Evolutionary conservation across 2,113 vertebrate genomes (phyloP), one percentile per base, ranked within the genome.

Genomic region (Perca fluviatilis): DNA sequence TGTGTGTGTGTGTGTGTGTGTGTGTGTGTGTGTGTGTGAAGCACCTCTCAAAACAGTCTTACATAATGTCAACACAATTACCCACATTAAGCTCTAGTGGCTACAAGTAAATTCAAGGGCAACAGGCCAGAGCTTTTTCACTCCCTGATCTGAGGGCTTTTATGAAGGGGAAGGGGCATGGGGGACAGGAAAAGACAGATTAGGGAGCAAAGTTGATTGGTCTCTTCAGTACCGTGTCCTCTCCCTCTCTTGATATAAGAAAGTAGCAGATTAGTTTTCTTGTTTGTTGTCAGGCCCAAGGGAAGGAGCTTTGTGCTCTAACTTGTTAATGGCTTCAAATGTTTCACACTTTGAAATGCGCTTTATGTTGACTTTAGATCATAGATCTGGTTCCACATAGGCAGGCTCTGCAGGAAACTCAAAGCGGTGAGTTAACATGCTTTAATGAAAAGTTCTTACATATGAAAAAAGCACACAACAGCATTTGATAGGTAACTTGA

Each of bases 51-150:
- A 86, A 92, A 84, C 73, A 80, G 49, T 19, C 69, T 92, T 92
- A 91, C 63, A 77, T 91, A 92, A 93, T 73, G 60, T 90, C 86
- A 91, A 92, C 87, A 87, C 76, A 92, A 89, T 92, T 92, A 93
- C 83, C 27, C 40, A 83, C 84, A 91, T 86, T 90, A 90, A 87
- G 78, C 84, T 90, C 74, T 57, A 50, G 84, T 83, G 85, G 84
- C 80, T 87, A 51, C 73, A 74, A 83, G 82, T 71, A 83, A 64
- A 81, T 85, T 79, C 80, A 89, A 92, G 66, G 86, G 86, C 79
- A 90, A 81, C 88, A 84, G 56, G 69, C 86, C 90, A 82, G 80
- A 80, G 82, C 63, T 19, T 73, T 87, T 86, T 78, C 58, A 43
- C 57, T 81, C 57, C 53, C n/a, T 82, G 77, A 79, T 89, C 82